These are phyloP conservation scores for Papilio demoleus DNA, from an alignment of 2,888 invertebrate species.

Conservation along the genomic window DNA sequence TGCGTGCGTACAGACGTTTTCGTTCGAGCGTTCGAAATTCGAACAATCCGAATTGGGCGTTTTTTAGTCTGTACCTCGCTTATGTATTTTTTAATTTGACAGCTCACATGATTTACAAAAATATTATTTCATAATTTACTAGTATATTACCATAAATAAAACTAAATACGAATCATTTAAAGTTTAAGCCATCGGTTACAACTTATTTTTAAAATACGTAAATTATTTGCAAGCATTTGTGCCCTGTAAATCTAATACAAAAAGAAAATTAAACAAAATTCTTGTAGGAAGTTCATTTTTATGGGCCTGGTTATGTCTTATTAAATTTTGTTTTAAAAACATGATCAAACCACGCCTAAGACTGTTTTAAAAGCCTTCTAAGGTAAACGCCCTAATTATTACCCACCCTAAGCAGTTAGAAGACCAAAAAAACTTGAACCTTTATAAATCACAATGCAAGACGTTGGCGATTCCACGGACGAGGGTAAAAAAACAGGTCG, in stretches of 20 bases:
- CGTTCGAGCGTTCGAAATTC: constrained; percentile 52
- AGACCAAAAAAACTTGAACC: constrained; percentile 6
- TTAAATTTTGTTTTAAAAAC: neutral
- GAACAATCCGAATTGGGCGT: constrained; percentile 40
- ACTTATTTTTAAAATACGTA: too few species aligned
- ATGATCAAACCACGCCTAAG: constrained; percentile 28
- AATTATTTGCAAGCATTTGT: too few species aligned
- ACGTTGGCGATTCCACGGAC: constrained; percentile 12
- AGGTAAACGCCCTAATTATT: constrained; percentile 33
- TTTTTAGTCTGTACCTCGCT: constrained; percentile 4
- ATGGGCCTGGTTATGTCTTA: too few species aligned
- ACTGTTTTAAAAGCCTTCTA: constrained; percentile 2
- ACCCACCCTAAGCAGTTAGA: constrained; percentile 34
- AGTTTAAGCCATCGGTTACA: too few species aligned
- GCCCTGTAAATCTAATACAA: too few species aligned
- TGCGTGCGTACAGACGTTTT: constrained; percentile 59
- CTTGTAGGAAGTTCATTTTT: too few species aligned
- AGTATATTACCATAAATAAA: neutral
- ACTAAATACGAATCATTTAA: too few species aligned
- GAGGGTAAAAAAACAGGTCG: constrained; percentile 28
- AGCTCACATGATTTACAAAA: neutral
- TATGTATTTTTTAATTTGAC: constrained; percentile 5
- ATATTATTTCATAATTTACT: neutral
- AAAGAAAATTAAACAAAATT: too few species aligned
- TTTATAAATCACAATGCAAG: constrained; percentile 28